A percentile compares a stretch with the other conserved stretches of the same genome.
phyloP scores from a whole-genome alignment of 2,797 vertebrate species.

The Brachyrhaphis roseni region DNA sequence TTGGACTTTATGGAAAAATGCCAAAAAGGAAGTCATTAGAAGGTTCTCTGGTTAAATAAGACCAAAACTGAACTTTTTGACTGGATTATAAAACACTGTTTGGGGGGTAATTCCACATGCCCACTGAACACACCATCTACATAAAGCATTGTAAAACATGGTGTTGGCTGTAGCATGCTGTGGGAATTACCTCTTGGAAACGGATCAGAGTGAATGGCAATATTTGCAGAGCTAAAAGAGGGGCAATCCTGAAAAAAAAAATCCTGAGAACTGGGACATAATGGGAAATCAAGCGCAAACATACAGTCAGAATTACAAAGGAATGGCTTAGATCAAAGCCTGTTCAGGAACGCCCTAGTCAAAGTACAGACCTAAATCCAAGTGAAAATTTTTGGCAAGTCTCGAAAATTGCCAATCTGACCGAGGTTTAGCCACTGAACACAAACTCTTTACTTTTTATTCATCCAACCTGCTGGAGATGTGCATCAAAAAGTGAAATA shows the following conservation, averaged over 20 bases:
- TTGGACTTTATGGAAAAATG: not conserved
- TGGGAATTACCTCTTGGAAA: not conserved
- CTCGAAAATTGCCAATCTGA: not conserved
- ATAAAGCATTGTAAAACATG: not conserved
- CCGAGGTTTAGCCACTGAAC: not conserved
- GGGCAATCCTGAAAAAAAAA: not conserved
- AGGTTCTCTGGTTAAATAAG: not conserved
- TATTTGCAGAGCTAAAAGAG: not conserved
- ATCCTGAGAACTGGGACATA: not conserved
- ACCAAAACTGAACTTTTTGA: not conserved
- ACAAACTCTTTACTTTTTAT: not conserved
- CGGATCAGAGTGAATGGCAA: not conserved
- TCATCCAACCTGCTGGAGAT: not conserved
- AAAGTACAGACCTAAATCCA: constrained; percentile 1
- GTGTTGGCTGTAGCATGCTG: not conserved
- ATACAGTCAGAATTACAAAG: not conserved
- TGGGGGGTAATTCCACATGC: not conserved
- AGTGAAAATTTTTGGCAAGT: not conserved
- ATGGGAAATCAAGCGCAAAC: not conserved
- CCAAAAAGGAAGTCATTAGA: not conserved
- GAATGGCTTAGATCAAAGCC: not conserved
- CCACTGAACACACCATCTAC: not conserved
- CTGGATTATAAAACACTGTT: not conserved
- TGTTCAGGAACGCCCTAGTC: not conserved
- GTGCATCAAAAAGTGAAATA: not conserved